Percentiles rank a stretch among this genome's conserved stretches.
These are phyloP conservation scores for Semicossyphus pulcher DNA, from an alignment of 2,113 vertebrate species.

Conservation along the genomic window DNA sequence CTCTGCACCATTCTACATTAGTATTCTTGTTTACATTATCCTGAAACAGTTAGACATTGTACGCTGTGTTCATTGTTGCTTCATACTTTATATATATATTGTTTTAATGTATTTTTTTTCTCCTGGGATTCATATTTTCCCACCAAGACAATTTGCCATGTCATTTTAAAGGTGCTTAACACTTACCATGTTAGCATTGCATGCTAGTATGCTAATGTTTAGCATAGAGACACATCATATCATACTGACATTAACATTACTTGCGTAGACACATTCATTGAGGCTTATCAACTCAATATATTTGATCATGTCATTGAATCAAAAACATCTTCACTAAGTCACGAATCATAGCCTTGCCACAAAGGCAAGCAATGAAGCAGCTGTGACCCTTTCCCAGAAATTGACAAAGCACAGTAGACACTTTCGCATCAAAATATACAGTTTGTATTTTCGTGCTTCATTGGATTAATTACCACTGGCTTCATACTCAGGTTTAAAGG, in stretches of 20 bases:
- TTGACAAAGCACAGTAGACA: no score
- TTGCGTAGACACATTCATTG: background rate
- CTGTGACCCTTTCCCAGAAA: background rate
- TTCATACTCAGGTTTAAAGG: background rate
- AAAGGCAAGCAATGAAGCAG: background rate
- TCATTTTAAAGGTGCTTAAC: background rate
- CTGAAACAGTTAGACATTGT: no score
- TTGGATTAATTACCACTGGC: background rate
- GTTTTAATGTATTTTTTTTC: no score
- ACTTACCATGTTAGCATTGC: background rate
- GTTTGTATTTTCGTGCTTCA: background rate
- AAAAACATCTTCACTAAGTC: background rate
- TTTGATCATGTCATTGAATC: background rate
- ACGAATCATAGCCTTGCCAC: background rate
- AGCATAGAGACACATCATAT: background rate
- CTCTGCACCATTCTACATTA: no score
- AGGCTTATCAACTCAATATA: rapidly evolving
- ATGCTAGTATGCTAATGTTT: background rate
- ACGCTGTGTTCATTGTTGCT: no score
- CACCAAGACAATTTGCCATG: no score
- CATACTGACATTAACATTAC: no score
- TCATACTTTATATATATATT: no score
- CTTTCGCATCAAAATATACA: background rate
- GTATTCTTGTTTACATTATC: no score
- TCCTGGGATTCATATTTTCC: no score